Percentiles rank a stretch among this genome's conserved stretches.
Conservation (phyloP, 2,888 invertebrate genomes). For the Drosophila borealis region DNA sequence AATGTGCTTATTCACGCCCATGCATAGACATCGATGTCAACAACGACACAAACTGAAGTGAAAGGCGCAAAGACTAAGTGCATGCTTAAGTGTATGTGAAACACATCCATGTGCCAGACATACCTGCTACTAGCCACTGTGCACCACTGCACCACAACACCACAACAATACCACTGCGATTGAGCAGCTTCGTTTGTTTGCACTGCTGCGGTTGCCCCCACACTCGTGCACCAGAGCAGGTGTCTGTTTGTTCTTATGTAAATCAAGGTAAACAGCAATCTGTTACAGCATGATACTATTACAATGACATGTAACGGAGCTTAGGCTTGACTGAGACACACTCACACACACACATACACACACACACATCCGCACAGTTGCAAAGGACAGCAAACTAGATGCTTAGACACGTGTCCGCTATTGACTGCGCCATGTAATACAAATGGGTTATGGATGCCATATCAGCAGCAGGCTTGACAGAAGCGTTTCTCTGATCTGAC, state of each 20-base stretch:
- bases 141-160: constrained; percentile 37
- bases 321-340: constrained; percentile 25
- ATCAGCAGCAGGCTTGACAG: constrained; percentile 38
- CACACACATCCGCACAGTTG: constrained; percentile 10
- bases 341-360: constrained; percentile 6
- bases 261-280: constrained; percentile 80
- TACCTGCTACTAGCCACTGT: constrained; percentile 10
- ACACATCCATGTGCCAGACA: constrained; percentile 50
- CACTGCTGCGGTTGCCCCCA: constrained; percentile 56
- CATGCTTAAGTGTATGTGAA: constrained; percentile 73
- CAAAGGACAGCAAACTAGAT: constrained; percentile 48
- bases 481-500: constrained; percentile 36
- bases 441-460: constrained; percentile 76
- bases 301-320: constrained; percentile 66
- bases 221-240: not conserved
- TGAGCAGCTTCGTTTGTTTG: constrained; percentile 2
- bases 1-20: constrained; percentile 70
- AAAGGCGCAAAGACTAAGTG: constrained; percentile 79
- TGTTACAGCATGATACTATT: constrained; percentile 75
- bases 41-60: constrained; percentile 65
- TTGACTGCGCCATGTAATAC: constrained; percentile 74
- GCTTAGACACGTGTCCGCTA: constrained; percentile 73
- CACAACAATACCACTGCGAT: constrained; percentile 34
- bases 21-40: constrained; percentile 65
- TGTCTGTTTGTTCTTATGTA: constrained; percentile 61